Evolutionary conservation across 2,113 vertebrate genomes (phyloP), one percentile per base, ranked within the genome.

Genomic region (Pygoscelis adeliae): DNA sequence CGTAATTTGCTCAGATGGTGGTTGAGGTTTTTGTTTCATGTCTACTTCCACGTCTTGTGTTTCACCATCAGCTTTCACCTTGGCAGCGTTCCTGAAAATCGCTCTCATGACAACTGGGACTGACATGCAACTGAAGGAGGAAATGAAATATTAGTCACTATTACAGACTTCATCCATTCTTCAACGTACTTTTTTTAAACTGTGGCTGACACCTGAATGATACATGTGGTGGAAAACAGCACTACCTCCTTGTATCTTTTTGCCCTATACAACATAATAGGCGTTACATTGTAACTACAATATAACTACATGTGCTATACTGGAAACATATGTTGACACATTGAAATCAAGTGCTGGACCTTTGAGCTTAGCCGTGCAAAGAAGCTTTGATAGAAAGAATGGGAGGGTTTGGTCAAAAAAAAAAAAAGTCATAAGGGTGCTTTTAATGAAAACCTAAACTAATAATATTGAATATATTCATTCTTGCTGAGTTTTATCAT

Each of bases 51-150:
- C 15, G 2, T 82, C 73, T 85, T 83, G 69, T 47, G 56, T 87
- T 92, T 89, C 38, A 22, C 46, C 46, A 10, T 76, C 44, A 88
- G 55, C 83, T 94, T 93, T 66, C 67, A 44, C 27, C 63, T 96
- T 94, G 61, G 95, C 50, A 15, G 98, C 81, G 0, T 96, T 98
- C 94, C 77, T 95, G 83, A 96, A 97, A 70, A 99, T 92, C 29
- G 98, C 94, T 94, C 96, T 98, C 98, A 99, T 97, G 72, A 98
- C 98, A 86, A 98, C 87, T 21, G 99, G 99, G 32, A 99, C 81
- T 50, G 99, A 99, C 98, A 98, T 98, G 87, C 96, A 99, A 22
- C 99, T 99, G 77, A 91, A 76, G 79, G 59, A 90, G 30, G 58
- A 92, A 90, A 53, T 42, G 7, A 84, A 78, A 71, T 15, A 15